These are phyloP conservation scores for Rhopalosiphum maidis DNA, from an alignment of 1,140 invertebrate species.

Conservation along the genomic window DNA sequence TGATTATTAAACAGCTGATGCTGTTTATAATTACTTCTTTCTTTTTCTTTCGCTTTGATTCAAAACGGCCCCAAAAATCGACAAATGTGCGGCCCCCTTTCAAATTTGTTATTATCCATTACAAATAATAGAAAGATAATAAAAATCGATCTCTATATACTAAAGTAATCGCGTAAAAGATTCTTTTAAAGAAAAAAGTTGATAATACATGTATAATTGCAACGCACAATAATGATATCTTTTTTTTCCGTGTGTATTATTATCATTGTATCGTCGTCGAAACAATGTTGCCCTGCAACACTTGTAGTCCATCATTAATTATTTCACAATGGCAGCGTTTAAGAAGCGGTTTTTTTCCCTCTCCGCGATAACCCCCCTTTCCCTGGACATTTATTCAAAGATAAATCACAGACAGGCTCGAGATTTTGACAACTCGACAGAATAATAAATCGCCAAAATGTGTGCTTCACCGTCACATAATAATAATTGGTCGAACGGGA, in stretches of 20 bases:
- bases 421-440: slow-evolving; percentile 46
- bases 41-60: not conserved
- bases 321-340: slow-evolving; percentile 40
- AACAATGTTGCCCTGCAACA: slow-evolving; percentile 36
- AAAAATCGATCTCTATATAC: not conserved
- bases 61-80: not conserved
- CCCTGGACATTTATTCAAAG: not conserved
- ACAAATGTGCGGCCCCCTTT: not conserved
- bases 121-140: not conserved
- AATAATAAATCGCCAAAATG: slow-evolving; percentile 41
- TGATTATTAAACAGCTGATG: not conserved
- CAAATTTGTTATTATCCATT: not conserved
- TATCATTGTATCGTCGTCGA: slow-evolving; percentile 3
- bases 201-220: not conserved
- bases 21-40: not conserved
- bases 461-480: not conserved
- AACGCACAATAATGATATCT: slow-evolving; percentile 5
- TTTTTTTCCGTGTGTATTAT: not conserved
- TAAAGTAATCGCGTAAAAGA: not conserved
- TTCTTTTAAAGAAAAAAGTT: not conserved
- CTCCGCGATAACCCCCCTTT: not conserved
- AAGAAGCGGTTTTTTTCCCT: not conserved
- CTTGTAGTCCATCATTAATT: slow-evolving; percentile 43
- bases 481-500: slow-evolving; percentile 30
- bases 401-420: slow-evolving; percentile 29